Conservation (phyloP, 2,113 vertebrate species). For the Willisornis vidua region DNA sequence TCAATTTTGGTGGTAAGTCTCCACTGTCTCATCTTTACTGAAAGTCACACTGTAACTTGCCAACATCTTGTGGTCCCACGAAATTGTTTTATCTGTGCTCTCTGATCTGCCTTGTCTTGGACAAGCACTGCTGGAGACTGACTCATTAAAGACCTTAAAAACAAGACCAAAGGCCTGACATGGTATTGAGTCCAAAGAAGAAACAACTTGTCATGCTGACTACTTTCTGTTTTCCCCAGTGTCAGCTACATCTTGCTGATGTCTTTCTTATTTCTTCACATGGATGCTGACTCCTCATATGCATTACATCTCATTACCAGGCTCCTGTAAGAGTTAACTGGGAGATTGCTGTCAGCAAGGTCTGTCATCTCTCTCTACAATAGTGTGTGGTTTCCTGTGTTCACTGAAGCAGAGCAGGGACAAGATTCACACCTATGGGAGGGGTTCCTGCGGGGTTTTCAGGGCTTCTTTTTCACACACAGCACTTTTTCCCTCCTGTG, state of each 20-base stretch:
- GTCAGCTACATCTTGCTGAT: fast-evolving
- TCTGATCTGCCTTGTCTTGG: neutral
- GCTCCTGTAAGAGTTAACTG: neutral
- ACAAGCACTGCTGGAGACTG: neutral
- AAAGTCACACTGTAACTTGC: neutral
- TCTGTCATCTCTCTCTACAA: neutral
- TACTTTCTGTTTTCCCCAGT: neutral
- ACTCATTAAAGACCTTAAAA: neutral
- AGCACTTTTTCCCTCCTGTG: neutral
- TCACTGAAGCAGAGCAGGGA: neutral
- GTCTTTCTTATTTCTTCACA: neutral
- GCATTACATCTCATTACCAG: neutral
- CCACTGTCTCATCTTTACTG: neutral
- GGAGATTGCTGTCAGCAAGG: neutral
- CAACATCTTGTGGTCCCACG: neutral
- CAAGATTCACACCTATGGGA: neutral
- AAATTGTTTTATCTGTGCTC: neutral
- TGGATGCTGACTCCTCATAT: neutral
- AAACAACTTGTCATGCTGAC: neutral
- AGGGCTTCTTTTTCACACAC: neutral
- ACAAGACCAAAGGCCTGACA: neutral
- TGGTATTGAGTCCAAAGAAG: neutral
- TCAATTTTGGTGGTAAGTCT: neutral
- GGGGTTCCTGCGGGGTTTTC: neutral
- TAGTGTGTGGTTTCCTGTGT: fast-evolving